phyloP scores from a whole-genome alignment of 2,113 vertebrate species.

The Mustela nigripes region DNA sequence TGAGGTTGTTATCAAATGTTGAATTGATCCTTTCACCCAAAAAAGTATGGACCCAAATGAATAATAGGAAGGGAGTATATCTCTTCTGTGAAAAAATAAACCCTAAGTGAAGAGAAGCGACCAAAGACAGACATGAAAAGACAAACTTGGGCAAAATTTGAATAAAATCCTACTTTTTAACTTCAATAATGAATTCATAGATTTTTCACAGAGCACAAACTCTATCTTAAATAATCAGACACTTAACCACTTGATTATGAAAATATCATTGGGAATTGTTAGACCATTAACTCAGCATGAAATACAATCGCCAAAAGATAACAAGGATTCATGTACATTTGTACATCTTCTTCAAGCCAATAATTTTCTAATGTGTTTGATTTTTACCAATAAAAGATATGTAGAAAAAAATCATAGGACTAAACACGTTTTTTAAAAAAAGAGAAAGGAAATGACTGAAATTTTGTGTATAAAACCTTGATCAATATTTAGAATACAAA shows the following conservation, averaged over 20 bases:
- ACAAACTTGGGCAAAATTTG: neutral
- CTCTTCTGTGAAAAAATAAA: neutral
- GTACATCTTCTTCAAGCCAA: constrained; percentile 4
- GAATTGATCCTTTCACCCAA: neutral
- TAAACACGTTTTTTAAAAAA: neutral
- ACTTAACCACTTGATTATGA: constrained; percentile 34
- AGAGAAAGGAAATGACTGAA: neutral
- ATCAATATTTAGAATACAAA: constrained; percentile 6
- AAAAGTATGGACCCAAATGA: neutral
- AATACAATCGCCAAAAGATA: neutral
- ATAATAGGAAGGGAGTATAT: neutral
- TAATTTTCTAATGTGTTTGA: constrained; percentile 50
- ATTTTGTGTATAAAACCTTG: neutral
- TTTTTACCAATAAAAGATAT: constrained; percentile 42
- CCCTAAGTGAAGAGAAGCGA: neutral
- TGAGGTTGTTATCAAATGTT: neutral
- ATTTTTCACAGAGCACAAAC: constrained; percentile 17
- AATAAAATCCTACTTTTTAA: neutral
- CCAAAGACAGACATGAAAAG: neutral
- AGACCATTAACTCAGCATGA: constrained; percentile 55
- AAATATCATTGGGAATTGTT: constrained; percentile 52
- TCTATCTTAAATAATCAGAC: neutral
- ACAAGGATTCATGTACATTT: constrained; percentile 24
- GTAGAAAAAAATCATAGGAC: neutral
- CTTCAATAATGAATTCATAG: neutral